phyloP scores from a whole-genome alignment of 2,888 invertebrate genomes.

The Ecliptopera silaceata region DNA sequence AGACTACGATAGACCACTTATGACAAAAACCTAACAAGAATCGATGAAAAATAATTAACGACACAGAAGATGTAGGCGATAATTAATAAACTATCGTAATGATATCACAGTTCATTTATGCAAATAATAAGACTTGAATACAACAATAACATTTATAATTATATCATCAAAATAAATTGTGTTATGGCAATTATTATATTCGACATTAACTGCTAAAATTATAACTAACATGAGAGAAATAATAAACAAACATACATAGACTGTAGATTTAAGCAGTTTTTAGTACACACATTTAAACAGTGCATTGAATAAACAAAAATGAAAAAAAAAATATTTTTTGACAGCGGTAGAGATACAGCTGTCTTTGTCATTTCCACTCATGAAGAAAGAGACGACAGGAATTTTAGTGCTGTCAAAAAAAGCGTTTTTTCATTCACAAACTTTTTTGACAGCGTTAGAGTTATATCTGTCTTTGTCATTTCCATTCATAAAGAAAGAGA shows the following conservation, averaged over 20 bases:
- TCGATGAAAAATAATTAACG: slow-evolving; percentile 4
- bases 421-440: too few species aligned
- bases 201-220: slow-evolving; percentile 36
- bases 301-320: too few species aligned
- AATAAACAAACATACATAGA: slow-evolving; percentile 15
- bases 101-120: slow-evolving; percentile 83
- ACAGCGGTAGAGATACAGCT: too few species aligned
- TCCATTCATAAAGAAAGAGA: too few species aligned
- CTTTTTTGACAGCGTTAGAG: too few species aligned
- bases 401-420: too few species aligned
- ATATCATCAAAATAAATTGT: slow-evolving; percentile 41
- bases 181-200: slow-evolving; percentile 58
- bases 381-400: too few species aligned
- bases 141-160: slow-evolving; percentile 42
- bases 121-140: slow-evolving; percentile 67
- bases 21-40: slow-evolving; percentile 42
- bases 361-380: too few species aligned
- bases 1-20: too few species aligned
- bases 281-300: neutral
- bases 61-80: slow-evolving; percentile 41
- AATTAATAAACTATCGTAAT: slow-evolving; percentile 75
- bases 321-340: too few species aligned
- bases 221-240: slow-evolving; percentile 18
- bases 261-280: neutral
- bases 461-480: too few species aligned